These are phyloP conservation scores for Naja naja DNA, from an alignment of 2,113 vertebrate species.

Conservation along the genomic window DNA sequence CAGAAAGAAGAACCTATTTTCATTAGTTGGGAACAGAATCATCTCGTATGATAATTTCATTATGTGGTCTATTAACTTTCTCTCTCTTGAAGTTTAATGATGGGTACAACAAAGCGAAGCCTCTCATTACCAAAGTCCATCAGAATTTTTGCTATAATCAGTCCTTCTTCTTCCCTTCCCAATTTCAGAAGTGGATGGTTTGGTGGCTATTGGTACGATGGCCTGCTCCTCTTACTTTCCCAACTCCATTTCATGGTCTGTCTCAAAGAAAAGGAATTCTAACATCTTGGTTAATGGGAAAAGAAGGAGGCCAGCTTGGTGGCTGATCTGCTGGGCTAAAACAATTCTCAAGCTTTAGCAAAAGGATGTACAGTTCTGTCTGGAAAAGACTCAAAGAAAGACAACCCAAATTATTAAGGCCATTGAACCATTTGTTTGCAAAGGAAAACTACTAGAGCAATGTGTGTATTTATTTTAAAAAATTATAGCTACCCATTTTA, in stretches of 20 bases:
- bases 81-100: background rate
- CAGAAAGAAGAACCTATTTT: constrained; percentile 10
- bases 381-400: background rate
- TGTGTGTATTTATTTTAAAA: background rate
- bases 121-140: background rate
- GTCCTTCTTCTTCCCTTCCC: background rate
- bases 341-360: background rate
- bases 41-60: constrained; percentile 28
- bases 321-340: background rate
- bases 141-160: background rate
- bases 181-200: background rate
- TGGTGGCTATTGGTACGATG: background rate
- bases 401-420: background rate
- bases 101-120: background rate
- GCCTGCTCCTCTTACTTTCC: background rate
- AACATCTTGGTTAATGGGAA: background rate
- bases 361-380: background rate
- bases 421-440: background rate
- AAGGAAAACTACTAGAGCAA: background rate
- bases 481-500: background rate
- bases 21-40: constrained; percentile 24
- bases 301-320: background rate
- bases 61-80: constrained; percentile 8
- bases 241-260: background rate
- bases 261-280: background rate